Evolutionary conservation across 1,140 invertebrate species (phyloP), one percentile per base, ranked within the genome.

Genomic region (Nephila pilipes): DNA sequence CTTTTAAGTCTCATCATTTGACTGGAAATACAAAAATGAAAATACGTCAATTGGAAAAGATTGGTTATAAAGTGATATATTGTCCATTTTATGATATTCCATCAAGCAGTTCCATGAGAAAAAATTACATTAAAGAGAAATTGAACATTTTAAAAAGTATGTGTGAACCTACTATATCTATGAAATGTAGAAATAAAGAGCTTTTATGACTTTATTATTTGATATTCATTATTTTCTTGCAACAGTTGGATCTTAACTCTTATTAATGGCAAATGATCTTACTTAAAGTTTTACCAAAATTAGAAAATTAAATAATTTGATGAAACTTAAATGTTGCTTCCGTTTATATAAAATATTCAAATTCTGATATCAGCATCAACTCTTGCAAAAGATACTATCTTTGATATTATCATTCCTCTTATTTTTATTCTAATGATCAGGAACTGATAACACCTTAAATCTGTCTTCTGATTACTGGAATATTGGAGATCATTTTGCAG

Each of bases 21-120:
- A 85, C 25, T 29, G 90, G 90, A 25, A 36, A 54, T 2, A 85
- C 36, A 10, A 32, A 58, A 46, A 92, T 92, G 80, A 85, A 85
- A 32, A 16, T 92, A 81, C 46, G 81, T 32, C 90, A 92, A 16
- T 32, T 92, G 10, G 58, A 85, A 46, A 92, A 85, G 58, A 46
- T 92, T 54, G 90, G 90, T 8, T 92, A 92, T 55, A 85, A 75
- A 57, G 29, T 55, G n/a, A 0, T 69, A 4, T 85, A 85, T 29
- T 54, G 83, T 29, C 81, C 80, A 20, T 69, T 32, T 69, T 38
- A 32, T 55, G 81, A 92, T 2, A 12, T 92, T 2, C 79, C 90
- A 29, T 22, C 20, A 69, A 85, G 55, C 57, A 69, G 8, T 18
- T 12, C 25, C 5, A 22, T 36, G n/a, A 65, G 36, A 32, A 85